These are phyloP conservation scores for Gnathonemus echidnorhynchus DNA, from an alignment of 2,113 vertebrate species.

Conservation along the genomic window DNA sequence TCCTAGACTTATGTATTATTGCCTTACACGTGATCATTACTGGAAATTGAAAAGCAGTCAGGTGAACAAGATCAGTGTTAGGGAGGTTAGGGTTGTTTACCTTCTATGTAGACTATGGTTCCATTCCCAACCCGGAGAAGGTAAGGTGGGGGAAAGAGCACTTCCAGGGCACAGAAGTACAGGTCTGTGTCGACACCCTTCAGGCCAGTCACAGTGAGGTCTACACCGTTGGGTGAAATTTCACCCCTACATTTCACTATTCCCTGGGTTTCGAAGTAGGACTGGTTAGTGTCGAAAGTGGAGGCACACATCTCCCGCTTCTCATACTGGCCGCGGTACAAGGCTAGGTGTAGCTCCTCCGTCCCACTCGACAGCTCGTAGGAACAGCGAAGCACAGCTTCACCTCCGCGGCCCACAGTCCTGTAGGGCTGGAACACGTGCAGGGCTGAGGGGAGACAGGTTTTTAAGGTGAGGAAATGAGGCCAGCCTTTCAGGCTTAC, in stretches of 20 bases:
- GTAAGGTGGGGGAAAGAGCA: conserved; percentile 37
- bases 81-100: conserved; percentile 30
- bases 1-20: not conserved
- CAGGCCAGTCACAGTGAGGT: not conserved
- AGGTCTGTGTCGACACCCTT: rapidly evolving
- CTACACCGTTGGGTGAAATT: rapidly evolving
- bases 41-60: not conserved
- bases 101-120: conserved; percentile 27
- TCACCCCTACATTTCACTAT: rapidly evolving
- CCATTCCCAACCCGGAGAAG: rapidly evolving
- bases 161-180: conserved; percentile 33
- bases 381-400: conserved; percentile 2
- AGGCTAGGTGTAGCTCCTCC: conserved; percentile 11
- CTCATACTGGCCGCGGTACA: not conserved
- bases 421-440: conserved; percentile 24
- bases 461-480: conserved; percentile 12
- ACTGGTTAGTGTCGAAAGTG: conserved; percentile 15
- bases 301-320: not conserved
- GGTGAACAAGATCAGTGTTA: not conserved
- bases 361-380: not conserved
- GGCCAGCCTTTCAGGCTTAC: not conserved
- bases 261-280: not conserved
- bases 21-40: not conserved
- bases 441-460: conserved; percentile 6
- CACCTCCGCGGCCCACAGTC: not conserved